Base-by-base conservation (phyloP, 37 sponge, comb jelly and placozoan species). In the Mnemiopsis leidyi region DNA sequence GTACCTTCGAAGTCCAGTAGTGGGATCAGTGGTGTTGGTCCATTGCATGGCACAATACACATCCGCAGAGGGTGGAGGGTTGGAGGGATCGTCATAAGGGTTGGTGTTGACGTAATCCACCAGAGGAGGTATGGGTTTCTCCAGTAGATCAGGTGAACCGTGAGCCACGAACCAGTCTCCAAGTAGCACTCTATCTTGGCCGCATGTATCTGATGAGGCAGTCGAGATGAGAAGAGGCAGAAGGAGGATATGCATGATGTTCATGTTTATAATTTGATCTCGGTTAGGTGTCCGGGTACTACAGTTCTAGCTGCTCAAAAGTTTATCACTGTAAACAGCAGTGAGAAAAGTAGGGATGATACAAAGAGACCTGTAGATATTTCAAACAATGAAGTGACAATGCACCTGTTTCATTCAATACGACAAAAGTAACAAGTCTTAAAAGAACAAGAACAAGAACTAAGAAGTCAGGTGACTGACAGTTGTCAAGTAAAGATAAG, bases 11-110 rank as follows among this genome's bases (percentile, higher is more conserved):
- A 77, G 32, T 7, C 35, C 79, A 36, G 79, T 77, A 32, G 0
- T 36, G 18, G 79, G 79, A 5, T 77, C 79, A 28, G 32, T 28
- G 79, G 26, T 32, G 20, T 9, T 31, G 34, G 79, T 34, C 79
- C 79, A 77, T 36, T 77, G 79, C 79, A 77, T 77, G 36, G 79
- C 79, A 77, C 79, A 77, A 36, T 31, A 77, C 79, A 31, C 36
- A 13, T 77, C 79, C 36, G 79, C 18, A 13, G 79, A 77, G 79
- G 79, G 79, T 34, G 79, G 79, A 33, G 79, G 79, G 79, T 77
- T 77, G 79, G 32, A 34, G 0, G 26, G 26, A 32, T 77, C 32
- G 3, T 77, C 32, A 20, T 77, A 77, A 20, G 79, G 79, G 36
- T 77, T 77, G 18, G 26, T 32, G 21, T 9, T 32, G 3, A 77